Evolutionary conservation across 2,113 vertebrate species (phyloP).

Genomic region (Halcyon senegalensis): DNA sequence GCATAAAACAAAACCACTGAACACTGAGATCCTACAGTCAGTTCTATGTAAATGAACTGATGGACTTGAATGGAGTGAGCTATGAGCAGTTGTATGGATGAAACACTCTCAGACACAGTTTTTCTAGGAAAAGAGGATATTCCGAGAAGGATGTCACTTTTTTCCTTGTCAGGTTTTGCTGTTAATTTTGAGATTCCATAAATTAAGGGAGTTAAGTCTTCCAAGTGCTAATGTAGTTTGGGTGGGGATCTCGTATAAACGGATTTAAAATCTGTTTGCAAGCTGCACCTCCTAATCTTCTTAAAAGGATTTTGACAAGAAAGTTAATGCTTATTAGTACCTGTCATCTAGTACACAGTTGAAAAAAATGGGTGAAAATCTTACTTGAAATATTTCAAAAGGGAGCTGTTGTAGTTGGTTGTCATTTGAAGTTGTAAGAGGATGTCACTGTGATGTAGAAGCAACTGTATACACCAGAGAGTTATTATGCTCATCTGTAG

Average conservation of each 20-base stretch:
- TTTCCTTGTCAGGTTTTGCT: neutral
- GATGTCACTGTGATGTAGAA: neutral
- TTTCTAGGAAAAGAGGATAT: neutral
- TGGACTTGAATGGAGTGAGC: neutral
- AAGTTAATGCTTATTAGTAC: conserved; percentile 47
- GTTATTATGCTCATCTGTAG: neutral
- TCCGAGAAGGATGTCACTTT: neutral
- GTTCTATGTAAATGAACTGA: neutral
- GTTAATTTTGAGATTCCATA: neutral
- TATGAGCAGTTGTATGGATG: neutral
- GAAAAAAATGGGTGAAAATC: conserved; percentile 25
- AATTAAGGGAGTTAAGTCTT: neutral
- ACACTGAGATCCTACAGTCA: neutral
- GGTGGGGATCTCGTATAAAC: neutral
- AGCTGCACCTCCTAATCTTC: conserved; percentile 28
- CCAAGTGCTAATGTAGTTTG: neutral
- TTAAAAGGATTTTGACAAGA: conserved; percentile 48
- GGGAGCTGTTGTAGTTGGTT: neutral
- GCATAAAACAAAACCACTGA: neutral
- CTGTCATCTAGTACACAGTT: neutral
- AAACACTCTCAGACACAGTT: neutral
- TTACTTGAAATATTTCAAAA: conserved; percentile 17
- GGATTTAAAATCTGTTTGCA: conserved; percentile 21
- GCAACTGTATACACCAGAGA: neutral
- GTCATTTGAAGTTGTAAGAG: conserved; percentile 4